Evolutionary conservation across 2,113 vertebrate genomes (phyloP).

Genomic region (Elephas maximus): DNA sequence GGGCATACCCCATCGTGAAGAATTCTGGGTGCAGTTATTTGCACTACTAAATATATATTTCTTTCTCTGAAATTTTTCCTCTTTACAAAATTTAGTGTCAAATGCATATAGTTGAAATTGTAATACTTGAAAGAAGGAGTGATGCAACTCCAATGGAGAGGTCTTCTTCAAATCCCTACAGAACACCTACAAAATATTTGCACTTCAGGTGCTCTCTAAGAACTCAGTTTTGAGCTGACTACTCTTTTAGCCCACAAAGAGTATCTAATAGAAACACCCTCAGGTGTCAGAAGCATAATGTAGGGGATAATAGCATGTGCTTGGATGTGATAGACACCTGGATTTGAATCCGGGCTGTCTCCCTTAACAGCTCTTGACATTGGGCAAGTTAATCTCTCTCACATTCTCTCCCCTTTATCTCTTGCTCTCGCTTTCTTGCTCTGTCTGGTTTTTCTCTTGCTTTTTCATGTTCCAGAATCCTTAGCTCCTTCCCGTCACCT

Average conservation of each 20-base stretch:
- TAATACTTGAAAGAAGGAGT: slow-evolving; percentile 19
- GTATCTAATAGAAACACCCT: background rate
- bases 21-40: background rate
- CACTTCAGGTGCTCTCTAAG: background rate
- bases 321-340: background rate
- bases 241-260: background rate
- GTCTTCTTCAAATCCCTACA: background rate
- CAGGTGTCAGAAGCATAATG: background rate
- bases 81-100: background rate
- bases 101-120: background rate
- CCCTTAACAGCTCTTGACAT: background rate
- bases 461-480: background rate
- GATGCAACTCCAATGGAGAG: background rate
- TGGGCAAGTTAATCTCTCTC: background rate
- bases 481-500: background rate
- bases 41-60: background rate
- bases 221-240: background rate
- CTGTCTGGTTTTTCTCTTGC: background rate
- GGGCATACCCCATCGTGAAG: background rate
- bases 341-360: slow-evolving; percentile 14
- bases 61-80: background rate
- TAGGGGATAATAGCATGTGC: background rate
- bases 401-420: background rate
- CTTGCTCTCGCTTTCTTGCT: background rate
- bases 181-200: background rate